Evolutionary conservation across 2,888 invertebrate species (phyloP).

Genomic region (Scaptomyza reducta): DNA sequence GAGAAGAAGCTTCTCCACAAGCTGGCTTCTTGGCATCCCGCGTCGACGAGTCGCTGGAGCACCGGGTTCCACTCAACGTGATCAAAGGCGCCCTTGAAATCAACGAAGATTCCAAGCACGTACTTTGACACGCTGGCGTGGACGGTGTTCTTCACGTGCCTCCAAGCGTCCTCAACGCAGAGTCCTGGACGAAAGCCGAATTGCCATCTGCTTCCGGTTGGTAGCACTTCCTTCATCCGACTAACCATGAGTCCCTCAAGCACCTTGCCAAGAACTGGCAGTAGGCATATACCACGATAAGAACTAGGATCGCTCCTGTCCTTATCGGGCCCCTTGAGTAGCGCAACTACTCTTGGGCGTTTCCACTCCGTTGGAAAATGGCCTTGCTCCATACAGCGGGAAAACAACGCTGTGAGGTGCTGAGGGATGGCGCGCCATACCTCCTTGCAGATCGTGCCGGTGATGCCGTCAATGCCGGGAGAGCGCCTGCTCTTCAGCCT

Average conservation of each 20-base stretch:
- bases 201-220: too few relatives aligned
- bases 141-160: slow-evolving; percentile 11
- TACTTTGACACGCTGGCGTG: slow-evolving; percentile 14
- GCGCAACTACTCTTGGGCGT: slow-evolving; percentile 23
- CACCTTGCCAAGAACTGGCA: slow-evolving; percentile 34
- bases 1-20: too few relatives aligned
- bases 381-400: slow-evolving; percentile 7
- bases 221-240: background rate
- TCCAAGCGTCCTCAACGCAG: slow-evolving; percentile 3
- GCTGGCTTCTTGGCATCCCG: too few relatives aligned
- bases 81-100: too few relatives aligned
- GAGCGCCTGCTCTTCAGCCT: slow-evolving; percentile 29
- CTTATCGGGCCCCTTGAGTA: too few relatives aligned
- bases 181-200: too few relatives aligned
- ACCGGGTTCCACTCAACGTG: too few relatives aligned
- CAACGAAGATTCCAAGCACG: slow-evolving; percentile 22
- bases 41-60: too few relatives aligned
- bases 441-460: slow-evolving; percentile 19
- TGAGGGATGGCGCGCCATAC: too few relatives aligned
- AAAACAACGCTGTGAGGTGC: slow-evolving; percentile 14
- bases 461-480: slow-evolving; percentile 26
- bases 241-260: slow-evolving; percentile 31
- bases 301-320: too few relatives aligned
- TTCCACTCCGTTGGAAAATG: slow-evolving; percentile 21
- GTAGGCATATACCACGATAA: too few relatives aligned